Evolutionary conservation across 2,113 vertebrate genomes (phyloP).

Genomic region (Xyliphius kryptos): DNA sequence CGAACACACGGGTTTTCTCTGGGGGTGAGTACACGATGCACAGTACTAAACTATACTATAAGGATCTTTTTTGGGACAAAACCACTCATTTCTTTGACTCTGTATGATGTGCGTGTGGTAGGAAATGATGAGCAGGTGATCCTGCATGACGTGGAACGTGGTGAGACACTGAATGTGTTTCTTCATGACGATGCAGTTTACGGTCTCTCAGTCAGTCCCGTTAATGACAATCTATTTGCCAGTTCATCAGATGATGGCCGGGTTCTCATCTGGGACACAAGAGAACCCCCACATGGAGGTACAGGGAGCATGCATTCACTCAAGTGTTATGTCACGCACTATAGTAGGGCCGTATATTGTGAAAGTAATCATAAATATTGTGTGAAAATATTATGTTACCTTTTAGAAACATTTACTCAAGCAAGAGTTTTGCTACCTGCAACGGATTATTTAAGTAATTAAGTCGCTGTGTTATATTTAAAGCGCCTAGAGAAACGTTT

Average conservation of each 20-base stretch:
- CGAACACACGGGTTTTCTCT: slow-evolving; percentile 91
- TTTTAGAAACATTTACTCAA: too few species aligned
- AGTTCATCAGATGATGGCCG: slow-evolving; percentile 95
- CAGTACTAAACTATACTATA: too few species aligned
- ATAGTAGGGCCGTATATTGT: too few species aligned
- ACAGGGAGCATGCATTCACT: slow-evolving; percentile 10
- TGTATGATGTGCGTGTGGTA: slow-evolving; percentile 42
- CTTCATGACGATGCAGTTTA: slow-evolving; percentile 98
- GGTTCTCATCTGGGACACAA: slow-evolving; percentile 97
- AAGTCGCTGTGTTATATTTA: too few species aligned
- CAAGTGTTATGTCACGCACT: too few species aligned
- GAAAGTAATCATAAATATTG: too few species aligned
- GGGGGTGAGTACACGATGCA: slow-evolving; percentile 68
- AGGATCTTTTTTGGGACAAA: too few species aligned
- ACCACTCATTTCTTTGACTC: neutral
- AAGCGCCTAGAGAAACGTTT: too few species aligned
- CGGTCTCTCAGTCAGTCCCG: slow-evolving; percentile 92
- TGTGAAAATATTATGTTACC: too few species aligned
- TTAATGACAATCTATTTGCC: slow-evolving; percentile 96
- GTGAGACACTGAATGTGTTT: slow-evolving; percentile 93
- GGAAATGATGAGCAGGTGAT: slow-evolving; percentile 98
- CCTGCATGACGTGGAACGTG: slow-evolving; percentile 93
- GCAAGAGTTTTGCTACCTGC: too few species aligned
- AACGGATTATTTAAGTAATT: too few species aligned
- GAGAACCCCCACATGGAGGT: slow-evolving; percentile 94